Conservation (phyloP, 2,888 invertebrate genomes). For the Elmis aenea region DNA sequence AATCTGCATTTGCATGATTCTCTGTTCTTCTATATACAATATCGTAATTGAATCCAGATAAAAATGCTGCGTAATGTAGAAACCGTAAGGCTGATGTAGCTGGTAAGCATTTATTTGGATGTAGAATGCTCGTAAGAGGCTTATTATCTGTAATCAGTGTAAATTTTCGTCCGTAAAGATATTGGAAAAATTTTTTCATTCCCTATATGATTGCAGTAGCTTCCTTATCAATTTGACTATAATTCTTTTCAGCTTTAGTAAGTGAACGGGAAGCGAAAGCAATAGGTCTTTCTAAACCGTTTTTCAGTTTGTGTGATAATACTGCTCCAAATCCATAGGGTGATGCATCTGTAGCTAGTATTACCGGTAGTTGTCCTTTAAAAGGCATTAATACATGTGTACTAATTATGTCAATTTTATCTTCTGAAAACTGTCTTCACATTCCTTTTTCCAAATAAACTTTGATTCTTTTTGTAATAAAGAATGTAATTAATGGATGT, state of each 20-base stretch:
- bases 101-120: constrained; percentile 6
- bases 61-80: constrained; percentile 3
- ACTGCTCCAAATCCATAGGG: constrained; percentile 38
- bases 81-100: constrained; percentile 1
- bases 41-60: constrained; percentile 10
- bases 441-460: neutral
- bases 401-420: neutral
- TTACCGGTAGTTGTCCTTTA: constrained; percentile 19
- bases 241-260: constrained; percentile 10
- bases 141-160: constrained; percentile 10
- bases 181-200: constrained; percentile 13
- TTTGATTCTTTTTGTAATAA: neutral
- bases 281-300: constrained; percentile 38
- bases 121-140: constrained; percentile 14
- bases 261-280: constrained; percentile 25
- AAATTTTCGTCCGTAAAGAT: constrained; percentile 15
- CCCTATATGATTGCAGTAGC: constrained; percentile 25
- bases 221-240: constrained; percentile 35
- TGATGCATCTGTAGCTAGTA: constrained; percentile 34
- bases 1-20: constrained; percentile 10
- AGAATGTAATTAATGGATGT: constrained; percentile 1
- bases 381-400: constrained; percentile 1
- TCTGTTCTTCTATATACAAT: neutral
- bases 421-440: constrained; percentile 1
- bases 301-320: constrained; percentile 17